These are phyloP conservation scores for Cacatua alba DNA, from an alignment of 2,113 vertebrate species.

Conservation along the genomic window DNA sequence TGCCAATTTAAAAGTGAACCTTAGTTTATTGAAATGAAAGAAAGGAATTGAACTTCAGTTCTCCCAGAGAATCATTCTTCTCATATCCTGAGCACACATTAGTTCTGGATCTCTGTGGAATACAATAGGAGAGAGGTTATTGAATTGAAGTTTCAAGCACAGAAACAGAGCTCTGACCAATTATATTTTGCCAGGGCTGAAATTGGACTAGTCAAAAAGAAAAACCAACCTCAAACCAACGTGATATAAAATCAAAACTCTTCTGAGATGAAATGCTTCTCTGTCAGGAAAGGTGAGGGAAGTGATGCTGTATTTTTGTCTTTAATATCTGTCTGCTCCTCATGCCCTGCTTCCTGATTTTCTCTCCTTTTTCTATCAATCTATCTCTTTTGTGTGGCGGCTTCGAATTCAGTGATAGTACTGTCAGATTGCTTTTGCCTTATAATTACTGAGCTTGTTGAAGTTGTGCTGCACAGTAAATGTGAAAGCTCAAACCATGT, in stretches of 20 bases:
- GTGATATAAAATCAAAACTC: neutral
- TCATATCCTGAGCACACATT: conserved; percentile 48
- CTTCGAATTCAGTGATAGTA: neutral
- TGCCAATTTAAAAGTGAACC: conserved; percentile 43
- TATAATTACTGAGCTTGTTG: neutral
- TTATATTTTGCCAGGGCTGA: conserved; percentile 43
- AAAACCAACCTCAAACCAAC: neutral
- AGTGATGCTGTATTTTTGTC: neutral
- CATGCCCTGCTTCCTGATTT: neutral
- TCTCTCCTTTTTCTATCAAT: neutral
- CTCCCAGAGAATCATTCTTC: conserved; percentile 39
- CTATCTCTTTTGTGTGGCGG: neutral
- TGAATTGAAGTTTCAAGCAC: conserved; percentile 61
- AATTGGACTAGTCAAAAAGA: conserved; percentile 35
- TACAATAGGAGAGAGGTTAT: conserved; percentile 56
- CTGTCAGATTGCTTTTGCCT: neutral
- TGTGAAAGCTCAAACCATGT: neutral
- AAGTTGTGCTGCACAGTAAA: neutral
- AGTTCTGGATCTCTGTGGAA: conserved; percentile 59
- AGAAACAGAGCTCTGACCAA: conserved; percentile 40
- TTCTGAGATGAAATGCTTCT: conserved; percentile 35
- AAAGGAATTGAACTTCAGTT: conserved; percentile 53
- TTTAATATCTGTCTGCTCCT: neutral
- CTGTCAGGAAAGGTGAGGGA: conserved; percentile 4
- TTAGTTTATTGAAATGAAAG: conserved; percentile 57